A percentile compares a stretch with the other conserved stretches of the same genome.
Evolutionary conservation across 2,113 vertebrate genomes (phyloP).

Genomic region (Rhizomys pruinosus): DNA sequence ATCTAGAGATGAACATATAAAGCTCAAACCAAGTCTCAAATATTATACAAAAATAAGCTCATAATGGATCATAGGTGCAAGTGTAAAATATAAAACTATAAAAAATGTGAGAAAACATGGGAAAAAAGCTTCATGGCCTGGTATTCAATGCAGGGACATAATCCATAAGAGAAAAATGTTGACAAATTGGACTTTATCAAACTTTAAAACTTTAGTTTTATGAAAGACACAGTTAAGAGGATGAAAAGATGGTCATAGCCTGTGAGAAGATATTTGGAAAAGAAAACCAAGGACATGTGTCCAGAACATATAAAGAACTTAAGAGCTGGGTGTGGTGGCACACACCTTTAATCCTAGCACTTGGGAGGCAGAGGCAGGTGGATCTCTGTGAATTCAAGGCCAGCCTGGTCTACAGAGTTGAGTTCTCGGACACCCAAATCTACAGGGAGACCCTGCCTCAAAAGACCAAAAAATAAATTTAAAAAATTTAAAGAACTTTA

Average conservation of each 20-base stretch:
- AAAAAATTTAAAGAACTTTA: neutral
- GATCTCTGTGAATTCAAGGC: no score
- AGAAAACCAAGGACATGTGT: neutral
- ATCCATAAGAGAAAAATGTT: neutral
- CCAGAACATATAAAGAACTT: no score
- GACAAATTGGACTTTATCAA: neutral
- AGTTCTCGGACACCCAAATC: no score
- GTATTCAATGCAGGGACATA: neutral
- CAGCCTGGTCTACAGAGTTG: no score
- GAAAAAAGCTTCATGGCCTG: neutral
- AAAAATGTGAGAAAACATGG: neutral
- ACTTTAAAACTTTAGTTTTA: neutral
- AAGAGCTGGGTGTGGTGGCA: no score
- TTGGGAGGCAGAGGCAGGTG: no score
- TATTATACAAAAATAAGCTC: neutral
- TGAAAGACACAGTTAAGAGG: slow-evolving; percentile 31
- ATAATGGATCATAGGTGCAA: neutral
- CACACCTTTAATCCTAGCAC: no score
- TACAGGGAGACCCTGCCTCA: no score
- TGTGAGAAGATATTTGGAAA: slow-evolving; percentile 27
- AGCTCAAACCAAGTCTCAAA: neutral
- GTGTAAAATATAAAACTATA: neutral
- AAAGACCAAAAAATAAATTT: neutral
- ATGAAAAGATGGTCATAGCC: neutral
- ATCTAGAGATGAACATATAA: neutral